Evolutionary conservation across 2,888 invertebrate species (phyloP).

Genomic region (Alloplasta piceator): DNA sequence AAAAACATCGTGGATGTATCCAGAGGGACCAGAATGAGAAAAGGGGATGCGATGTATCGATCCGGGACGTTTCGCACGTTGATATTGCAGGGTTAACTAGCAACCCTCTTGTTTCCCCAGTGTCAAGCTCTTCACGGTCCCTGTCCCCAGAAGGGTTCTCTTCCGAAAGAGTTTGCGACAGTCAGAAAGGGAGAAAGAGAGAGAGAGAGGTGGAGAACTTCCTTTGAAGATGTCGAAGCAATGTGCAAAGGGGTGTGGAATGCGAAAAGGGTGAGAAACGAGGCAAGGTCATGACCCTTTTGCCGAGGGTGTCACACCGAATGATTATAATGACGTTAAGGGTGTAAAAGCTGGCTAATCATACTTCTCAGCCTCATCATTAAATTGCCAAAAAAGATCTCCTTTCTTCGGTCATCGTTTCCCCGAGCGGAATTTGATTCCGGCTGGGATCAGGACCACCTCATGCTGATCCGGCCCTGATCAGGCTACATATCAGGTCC

Average conservation of each 20-base stretch:
- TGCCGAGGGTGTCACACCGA: background rate
- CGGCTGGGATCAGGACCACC: too few relatives aligned
- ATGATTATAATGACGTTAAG: background rate
- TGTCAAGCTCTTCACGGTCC: conserved; percentile 35
- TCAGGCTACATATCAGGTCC: too few relatives aligned
- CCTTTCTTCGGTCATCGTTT: background rate
- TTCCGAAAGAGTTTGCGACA: too few relatives aligned
- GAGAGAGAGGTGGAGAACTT: conserved; percentile 6
- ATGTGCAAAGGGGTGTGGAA: conserved; percentile 3
- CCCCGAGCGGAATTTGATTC: too few relatives aligned
- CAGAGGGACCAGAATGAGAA: background rate
- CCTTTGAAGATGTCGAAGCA: conserved; percentile 21
- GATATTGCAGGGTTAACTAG: conserved; percentile 11
- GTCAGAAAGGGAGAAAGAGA: conserved; percentile 8
- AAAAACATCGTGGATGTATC: conserved; percentile 7
- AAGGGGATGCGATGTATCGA: conserved; percentile 33
- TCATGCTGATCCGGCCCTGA: too few relatives aligned
- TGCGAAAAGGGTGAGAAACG: background rate
- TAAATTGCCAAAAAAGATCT: background rate
- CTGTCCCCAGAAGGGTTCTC: background rate
- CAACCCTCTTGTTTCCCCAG: conserved; percentile 15
- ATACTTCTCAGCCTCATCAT: background rate
- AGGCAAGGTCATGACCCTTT: conserved; percentile 23
- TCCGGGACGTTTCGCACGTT: conserved; percentile 12
- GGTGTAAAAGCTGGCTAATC: background rate